Percentiles rank a stretch among this genome's conserved stretches.
Evolutionary conservation across 1,140 invertebrate genomes (phyloP).

Genomic region (Monomorium pharaonis): DNA sequence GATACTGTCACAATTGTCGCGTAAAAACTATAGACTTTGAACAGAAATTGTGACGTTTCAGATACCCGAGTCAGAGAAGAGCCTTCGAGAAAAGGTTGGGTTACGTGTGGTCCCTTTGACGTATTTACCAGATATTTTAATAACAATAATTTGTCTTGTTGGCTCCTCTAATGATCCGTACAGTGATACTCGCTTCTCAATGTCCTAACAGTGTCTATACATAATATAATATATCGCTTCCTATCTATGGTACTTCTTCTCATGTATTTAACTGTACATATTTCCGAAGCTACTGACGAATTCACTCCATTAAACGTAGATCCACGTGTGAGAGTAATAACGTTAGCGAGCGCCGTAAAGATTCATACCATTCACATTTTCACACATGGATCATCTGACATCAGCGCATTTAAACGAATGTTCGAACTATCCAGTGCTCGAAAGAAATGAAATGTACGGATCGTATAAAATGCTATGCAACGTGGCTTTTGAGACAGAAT

Average conservation of each 20-base stretch:
- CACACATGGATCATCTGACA: slow-evolving; percentile 48
- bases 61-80: slow-evolving; percentile 85
- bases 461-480: slow-evolving; percentile 71
- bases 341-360: neutral
- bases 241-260: slow-evolving; percentile 62
- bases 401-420: slow-evolving; percentile 55
- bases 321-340: slow-evolving; percentile 62
- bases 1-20: slow-evolving; percentile 50
- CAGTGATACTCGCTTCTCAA: slow-evolving; percentile 77
- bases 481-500: slow-evolving; percentile 74
- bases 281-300: slow-evolving; percentile 68
- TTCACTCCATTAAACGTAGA: slow-evolving; percentile 42
- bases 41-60: slow-evolving; percentile 84
- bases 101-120: slow-evolving; percentile 81
- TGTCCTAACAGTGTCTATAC: slow-evolving; percentile 80
- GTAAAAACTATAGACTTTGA: slow-evolving; percentile 77
- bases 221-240: slow-evolving; percentile 68
- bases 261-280: slow-evolving; percentile 72
- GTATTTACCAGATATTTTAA: slow-evolving; percentile 82
- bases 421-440: slow-evolving; percentile 54
- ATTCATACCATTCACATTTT: slow-evolving; percentile 20
- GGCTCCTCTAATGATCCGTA: slow-evolving; percentile 82
- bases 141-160: slow-evolving; percentile 81
- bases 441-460: slow-evolving; percentile 67
- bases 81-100: slow-evolving; percentile 84